Base-by-base conservation (phyloP, 2,888 invertebrate genomes). In the Girardia tigrina region DNA sequence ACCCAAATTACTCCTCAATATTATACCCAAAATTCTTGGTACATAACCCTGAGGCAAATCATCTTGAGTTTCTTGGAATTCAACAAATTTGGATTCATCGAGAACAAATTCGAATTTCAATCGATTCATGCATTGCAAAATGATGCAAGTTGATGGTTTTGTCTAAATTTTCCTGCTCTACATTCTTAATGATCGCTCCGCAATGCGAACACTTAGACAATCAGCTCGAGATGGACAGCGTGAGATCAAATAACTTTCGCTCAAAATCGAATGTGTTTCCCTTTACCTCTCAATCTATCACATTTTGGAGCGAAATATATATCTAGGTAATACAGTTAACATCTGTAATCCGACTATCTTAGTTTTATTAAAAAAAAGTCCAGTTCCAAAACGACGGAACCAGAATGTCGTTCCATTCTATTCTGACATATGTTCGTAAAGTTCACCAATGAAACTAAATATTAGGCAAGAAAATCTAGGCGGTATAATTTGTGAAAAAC, bases 51-150 rank as follows among this genome's bases (percentile, higher is more conserved):
- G 86, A 0, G 98, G 97, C 29, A 98, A 85, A 83, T 98, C 98
- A 0, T 92, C 89, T 84, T 99, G 98, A 0, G 93, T 93, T 86
- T 98, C 98, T 84, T 98, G 98, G 83, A 98, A 99, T 85, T 98
- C 98, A 0, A 97, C 90, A 85, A 99, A 99, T 26, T 89, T 86
- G 0, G 94, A 94, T 83, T 92, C 92, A 84, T 94, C 92, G 6
- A 93, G 89, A 81, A 97, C 92, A 78, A 98, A 85, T 87, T 90
- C 88, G 83, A 98, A 98, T 29, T 91, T 88, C 0, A 90, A 87
- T 16, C 95, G 88, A 84, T 98, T 98, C 75, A 89, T 90, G 83
- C 98, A 99, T 0, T 93, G 91, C 0, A 94, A 92, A 86, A 98
- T 99, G 2, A 91, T 88, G 82, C 98, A 99, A 81, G 95, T 93